Base-by-base conservation (phyloP, 2,113 vertebrate species). In the Sarotherodon lohbergeri region DNA sequence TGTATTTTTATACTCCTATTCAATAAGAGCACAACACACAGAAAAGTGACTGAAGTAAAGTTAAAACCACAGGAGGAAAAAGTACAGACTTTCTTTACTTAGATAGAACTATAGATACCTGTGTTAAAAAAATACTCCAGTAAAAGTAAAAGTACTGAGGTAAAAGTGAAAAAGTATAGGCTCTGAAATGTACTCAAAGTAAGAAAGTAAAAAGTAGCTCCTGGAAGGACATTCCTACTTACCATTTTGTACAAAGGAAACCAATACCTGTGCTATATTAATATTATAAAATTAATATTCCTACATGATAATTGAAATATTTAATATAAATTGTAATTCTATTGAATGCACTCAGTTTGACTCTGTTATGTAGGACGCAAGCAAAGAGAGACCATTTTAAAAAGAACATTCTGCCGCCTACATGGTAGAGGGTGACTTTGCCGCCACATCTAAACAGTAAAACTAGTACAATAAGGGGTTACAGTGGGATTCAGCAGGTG, bases 41-140 rank as follows among this genome's bases (percentile, higher is more conserved):
- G 10, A 43, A 59, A 46, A 2, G n/a, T 27, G 39, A 73, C 39
- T 73, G 46, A 9, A 16, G 3, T 71, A 59, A n/a, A 36, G 39
- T 63, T 19, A 63, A 11, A 63, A 61, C 16, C 16, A 61, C 29
- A 61, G 29, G 29, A 19, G 16, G 59, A 63, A 1, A 63, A 63
- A 0, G 1, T 63, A 63, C 59, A 34, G 29, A 34, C 29, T 34
- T 63, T 63, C 1, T 63, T 61, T 63, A 19, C 0, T 61, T 61
- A 19, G 27, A 17, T 9, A 59, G 29, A 61, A 34, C 57, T 19
- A 61, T 61, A 61, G 14, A 61, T 61, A 10, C 16, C 57, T 6
- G 16, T 34, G 5, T 61, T 61, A 14, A 61, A 32, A 59, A 17
- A 61, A 29, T 4, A 34, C 57, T 34, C 29, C 29, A 61, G 17